Conservation (phyloP, 2,113 vertebrate genomes). For the Megaceryle torquata region DNA sequence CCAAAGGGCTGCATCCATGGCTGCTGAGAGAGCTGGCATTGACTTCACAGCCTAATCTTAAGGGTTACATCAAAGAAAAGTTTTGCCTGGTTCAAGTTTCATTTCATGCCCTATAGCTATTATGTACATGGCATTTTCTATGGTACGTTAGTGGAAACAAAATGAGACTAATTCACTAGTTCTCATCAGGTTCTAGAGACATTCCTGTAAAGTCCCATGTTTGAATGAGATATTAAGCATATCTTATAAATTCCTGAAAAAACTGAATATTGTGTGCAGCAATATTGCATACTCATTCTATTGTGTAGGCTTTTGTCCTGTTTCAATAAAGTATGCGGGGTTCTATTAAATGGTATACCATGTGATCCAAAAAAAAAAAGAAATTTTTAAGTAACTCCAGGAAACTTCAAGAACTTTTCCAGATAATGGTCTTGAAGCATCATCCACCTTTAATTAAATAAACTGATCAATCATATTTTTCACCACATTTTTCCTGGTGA, state of each 20-base stretch:
- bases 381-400: too few species aligned
- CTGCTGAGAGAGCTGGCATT: not conserved
- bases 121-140: not conserved
- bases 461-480: too few species aligned
- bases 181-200: not conserved
- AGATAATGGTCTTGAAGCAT: too few species aligned
- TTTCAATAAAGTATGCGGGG: not conserved
- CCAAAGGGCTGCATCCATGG: not conserved
- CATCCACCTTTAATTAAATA: too few species aligned
- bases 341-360: not conserved
- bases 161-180: not conserved
- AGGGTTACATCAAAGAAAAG: not conserved
- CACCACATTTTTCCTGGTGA: too few species aligned
- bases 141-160: not conserved
- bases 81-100: not conserved
- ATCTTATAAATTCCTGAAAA: not conserved
- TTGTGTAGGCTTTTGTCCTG: not conserved
- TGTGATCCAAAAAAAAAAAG: not conserved
- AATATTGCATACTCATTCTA: not conserved
- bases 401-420: too few species aligned
- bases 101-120: not conserved
- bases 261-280: not conserved
- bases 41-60: not conserved
- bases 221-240: not conserved
- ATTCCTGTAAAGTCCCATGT: fast-evolving